Evolutionary conservation across 2,888 invertebrate species (phyloP).

Genomic region (Deilephila porcellus): DNA sequence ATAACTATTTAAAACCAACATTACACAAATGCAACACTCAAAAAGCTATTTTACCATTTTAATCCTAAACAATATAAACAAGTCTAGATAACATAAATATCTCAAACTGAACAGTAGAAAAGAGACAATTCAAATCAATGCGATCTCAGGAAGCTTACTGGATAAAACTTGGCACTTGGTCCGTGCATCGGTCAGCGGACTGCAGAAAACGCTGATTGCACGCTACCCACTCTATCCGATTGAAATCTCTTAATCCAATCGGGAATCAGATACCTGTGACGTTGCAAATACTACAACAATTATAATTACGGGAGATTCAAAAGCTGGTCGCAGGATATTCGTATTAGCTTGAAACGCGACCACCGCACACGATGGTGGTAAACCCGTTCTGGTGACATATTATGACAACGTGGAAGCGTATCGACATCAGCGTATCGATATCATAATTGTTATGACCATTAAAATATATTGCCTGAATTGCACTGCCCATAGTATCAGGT

Average conservation of each 20-base stretch:
- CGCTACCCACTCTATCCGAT: neutral
- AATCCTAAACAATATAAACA: no score
- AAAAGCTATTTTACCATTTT: no score
- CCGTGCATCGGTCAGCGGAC: neutral
- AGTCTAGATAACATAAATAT: neutral
- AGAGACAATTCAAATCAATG: neutral
- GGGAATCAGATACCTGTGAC: neutral
- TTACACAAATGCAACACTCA: no score
- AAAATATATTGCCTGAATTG: no score
- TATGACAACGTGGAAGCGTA: neutral
- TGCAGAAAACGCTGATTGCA: neutral
- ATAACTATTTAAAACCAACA: no score
- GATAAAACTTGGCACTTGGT: conserved; percentile 18
- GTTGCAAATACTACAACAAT: no score
- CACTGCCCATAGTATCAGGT: no score
- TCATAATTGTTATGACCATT: no score
- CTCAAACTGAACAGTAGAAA: no score
- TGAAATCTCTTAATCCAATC: no score
- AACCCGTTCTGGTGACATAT: neutral
- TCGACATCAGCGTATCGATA: neutral
- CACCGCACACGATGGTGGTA: neutral
- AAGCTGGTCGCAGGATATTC: no score
- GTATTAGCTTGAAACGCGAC: neutral
- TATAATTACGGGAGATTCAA: no score
- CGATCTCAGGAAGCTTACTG: conserved; percentile 6